Conservation (phyloP, 1,140 invertebrate genomes). For the Drosophila elegans region DNA sequence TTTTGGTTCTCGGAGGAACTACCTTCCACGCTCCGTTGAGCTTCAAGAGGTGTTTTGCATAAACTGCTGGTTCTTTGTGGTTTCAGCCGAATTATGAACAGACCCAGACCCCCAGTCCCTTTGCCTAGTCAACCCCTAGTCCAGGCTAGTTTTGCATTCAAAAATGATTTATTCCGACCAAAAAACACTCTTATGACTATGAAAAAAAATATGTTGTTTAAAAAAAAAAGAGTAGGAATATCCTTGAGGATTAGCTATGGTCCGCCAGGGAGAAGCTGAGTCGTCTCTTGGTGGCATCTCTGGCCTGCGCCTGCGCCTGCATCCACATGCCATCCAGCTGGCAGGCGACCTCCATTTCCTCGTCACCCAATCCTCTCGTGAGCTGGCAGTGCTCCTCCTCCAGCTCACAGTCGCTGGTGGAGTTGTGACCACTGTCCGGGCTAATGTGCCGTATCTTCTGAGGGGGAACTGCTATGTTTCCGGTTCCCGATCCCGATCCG, state of each 20-base stretch:
- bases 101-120: not conserved
- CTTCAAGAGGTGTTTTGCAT: conserved; percentile 61
- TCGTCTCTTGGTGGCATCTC: conserved; percentile 75
- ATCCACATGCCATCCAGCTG: conserved; percentile 65
- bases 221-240: conserved; percentile 32
- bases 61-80: conserved; percentile 55
- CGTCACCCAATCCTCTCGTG: conserved; percentile 30
- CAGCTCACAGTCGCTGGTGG: conserved; percentile 72
- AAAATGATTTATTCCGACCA: conserved; percentile 45
- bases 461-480: not conserved
- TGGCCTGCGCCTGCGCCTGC: conserved; percentile 28
- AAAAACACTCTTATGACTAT: conserved; percentile 19
- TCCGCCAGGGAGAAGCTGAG: conserved; percentile 68
- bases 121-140: not conserved
- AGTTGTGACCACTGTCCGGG: conserved; percentile 82
- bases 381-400: conserved; percentile 35
- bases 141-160: conserved; percentile 19
- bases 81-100: conserved; percentile 43
- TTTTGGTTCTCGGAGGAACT: conserved; percentile 3
- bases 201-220: conserved; percentile 42
- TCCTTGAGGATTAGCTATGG: conserved; percentile 33
- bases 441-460: conserved; percentile 69
- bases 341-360: conserved; percentile 55
- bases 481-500: not conserved
- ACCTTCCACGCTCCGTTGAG: conserved; percentile 53